Base-by-base conservation (phyloP, 2,888 invertebrate genomes). In the Rhingia rostrata region DNA sequence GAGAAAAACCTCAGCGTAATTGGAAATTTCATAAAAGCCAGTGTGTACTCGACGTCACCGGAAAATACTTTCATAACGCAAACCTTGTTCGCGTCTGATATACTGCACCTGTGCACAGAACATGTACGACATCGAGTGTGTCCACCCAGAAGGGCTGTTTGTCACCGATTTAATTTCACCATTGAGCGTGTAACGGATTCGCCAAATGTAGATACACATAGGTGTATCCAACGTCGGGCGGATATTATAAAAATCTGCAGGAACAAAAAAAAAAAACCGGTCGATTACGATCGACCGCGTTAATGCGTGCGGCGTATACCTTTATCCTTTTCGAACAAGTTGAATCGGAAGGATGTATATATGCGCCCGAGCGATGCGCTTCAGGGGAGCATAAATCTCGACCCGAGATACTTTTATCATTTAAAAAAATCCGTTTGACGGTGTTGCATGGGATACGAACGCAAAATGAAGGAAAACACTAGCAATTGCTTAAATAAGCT, bases 101-200 rank as follows among this genome's bases (percentile, higher is more conserved):
- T 32, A 4, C 14, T 22, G 30, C 10, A 30, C 9, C 9, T 49
- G 49, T 6, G 9, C 22, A 2, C 1, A 22, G 22, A 22, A 22
- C 22, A 22, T 22, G 22, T 49, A 10, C 4, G 30, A 10, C 30
- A 49, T 32, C 32, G 7, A 7, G 10, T 49, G 30, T 47, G 30
- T 6, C 49, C 49, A 32, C 32, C 32, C 49, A 10, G 0, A 30
- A 47, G 41, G 10, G 41, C 7, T 9, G 7, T 10, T 41, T 41
- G 41, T 41, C 9, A 10, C 9, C 47, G 49, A 49, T 49, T 49
- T 49, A 49, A 49, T 49, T 49, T 32, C 22, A 30, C 49, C 49
- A 49, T 32, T 49, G 49, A 32, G 49, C 22, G 30, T 49, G 14
- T 49, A 49, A 49, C 30, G 49, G 49, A 30, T 30, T 49, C 30